Conservation (phyloP, 1,140 invertebrate genomes). For the Drosophila hydei region DNA sequence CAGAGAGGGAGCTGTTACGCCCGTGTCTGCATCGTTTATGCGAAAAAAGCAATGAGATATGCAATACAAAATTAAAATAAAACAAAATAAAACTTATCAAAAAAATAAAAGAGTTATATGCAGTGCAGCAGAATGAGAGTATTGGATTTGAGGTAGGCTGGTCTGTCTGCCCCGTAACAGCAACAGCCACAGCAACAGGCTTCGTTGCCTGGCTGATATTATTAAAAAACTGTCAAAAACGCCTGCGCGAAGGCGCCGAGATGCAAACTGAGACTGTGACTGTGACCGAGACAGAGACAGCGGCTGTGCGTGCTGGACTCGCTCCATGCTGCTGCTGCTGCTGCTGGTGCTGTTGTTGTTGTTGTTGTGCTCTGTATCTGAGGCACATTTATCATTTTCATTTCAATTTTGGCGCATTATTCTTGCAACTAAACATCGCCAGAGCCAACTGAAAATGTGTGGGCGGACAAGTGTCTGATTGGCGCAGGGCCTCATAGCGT, state of each 20-base stretch:
- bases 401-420: slow-evolving; percentile 79
- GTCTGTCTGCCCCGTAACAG: slow-evolving; percentile 41
- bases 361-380: slow-evolving; percentile 60
- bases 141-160: slow-evolving; percentile 67
- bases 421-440: slow-evolving; percentile 69
- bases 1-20: slow-evolving; percentile 45
- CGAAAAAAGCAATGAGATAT: slow-evolving; percentile 74
- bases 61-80: slow-evolving; percentile 45
- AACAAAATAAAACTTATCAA: slow-evolving; percentile 19
- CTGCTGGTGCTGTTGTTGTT: slow-evolving; percentile 33
- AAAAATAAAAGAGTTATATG: slow-evolving; percentile 25
- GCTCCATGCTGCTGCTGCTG: slow-evolving; percentile 22
- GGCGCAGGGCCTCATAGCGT: slow-evolving; percentile 75
- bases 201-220: slow-evolving; percentile 64
- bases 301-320: slow-evolving; percentile 44
- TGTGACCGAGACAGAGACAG: slow-evolving; percentile 19
- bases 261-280: slow-evolving; percentile 48
- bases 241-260: slow-evolving; percentile 68
- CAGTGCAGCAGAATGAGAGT: slow-evolving; percentile 28
- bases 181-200: slow-evolving; percentile 25
- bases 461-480: slow-evolving; percentile 79
- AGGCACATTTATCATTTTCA: slow-evolving; percentile 81
- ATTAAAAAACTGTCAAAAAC: slow-evolving; percentile 82
- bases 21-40: slow-evolving; percentile 77
- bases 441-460: slow-evolving; percentile 34